Evolutionary conservation across 2,888 invertebrate genomes (phyloP).

Genomic region (Ormyrus labotus): DNA sequence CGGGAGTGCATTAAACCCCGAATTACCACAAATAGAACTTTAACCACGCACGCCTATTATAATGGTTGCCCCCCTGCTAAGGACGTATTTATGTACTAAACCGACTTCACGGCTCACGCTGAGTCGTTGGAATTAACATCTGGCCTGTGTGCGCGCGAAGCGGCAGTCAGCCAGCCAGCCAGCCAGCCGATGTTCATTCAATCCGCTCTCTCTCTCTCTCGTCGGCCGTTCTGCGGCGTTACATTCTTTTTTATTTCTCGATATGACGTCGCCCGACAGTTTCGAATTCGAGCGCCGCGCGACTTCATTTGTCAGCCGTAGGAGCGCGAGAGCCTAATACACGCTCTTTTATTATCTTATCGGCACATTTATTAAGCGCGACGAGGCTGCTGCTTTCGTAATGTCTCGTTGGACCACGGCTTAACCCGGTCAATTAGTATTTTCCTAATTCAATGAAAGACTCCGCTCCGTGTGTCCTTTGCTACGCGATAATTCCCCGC

Average conservation of each 20-base stretch:
- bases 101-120: constrained; percentile 73
- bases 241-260: constrained; percentile 21
- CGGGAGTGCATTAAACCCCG: constrained; percentile 74
- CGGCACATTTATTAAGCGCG: constrained; percentile 13
- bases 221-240: neutral
- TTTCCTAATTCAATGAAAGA: too few relatives aligned
- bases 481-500: too few relatives aligned
- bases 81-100: constrained; percentile 75
- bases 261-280: constrained; percentile 38
- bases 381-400: neutral
- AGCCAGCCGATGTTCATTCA: constrained; percentile 25
- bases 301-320: constrained; percentile 14
- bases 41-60: constrained; percentile 74
- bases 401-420: too few relatives aligned
- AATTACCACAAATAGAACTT: constrained; percentile 76
- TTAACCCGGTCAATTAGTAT: too few relatives aligned
- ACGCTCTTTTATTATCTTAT: neutral
- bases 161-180: neutral
- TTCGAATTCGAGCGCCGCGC: constrained; percentile 31
- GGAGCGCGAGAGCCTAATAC: neutral
- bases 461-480: too few relatives aligned
- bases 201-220: constrained; percentile 20
- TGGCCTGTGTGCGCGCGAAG: constrained; percentile 62
- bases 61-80: constrained; percentile 74
- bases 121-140: constrained; percentile 73